phyloP scores from a whole-genome alignment of 1,140 invertebrate species.

The Caenorhabditis tropicalis region DNA sequence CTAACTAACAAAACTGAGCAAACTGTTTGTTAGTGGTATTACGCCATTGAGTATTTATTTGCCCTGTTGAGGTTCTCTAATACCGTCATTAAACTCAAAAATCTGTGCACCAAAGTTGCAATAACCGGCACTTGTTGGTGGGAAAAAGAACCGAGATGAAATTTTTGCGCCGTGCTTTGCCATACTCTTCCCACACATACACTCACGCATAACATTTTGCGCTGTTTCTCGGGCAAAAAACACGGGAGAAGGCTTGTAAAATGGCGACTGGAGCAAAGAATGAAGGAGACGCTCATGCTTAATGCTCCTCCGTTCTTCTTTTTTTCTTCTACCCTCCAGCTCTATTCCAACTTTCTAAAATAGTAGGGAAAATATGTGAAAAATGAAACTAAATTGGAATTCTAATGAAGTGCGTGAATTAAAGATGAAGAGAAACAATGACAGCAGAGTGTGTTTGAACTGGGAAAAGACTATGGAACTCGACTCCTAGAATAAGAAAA shows the following conservation, averaged over 20 bases:
- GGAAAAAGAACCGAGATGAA: background rate
- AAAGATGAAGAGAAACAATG: slow-evolving; percentile 1
- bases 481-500: background rate
- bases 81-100: too few species aligned
- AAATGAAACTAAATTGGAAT: slow-evolving; percentile 2
- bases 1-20: too few species aligned
- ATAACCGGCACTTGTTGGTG: too few species aligned
- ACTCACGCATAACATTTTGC: slow-evolving; percentile 25
- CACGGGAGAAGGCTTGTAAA: slow-evolving; percentile 32
- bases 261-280: background rate
- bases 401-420: slow-evolving; percentile 17
- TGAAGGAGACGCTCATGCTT: slow-evolving; percentile 33
- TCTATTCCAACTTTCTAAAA: background rate
- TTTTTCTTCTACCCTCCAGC: background rate
- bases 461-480: background rate
- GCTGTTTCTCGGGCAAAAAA: slow-evolving; percentile 26
- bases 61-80: too few species aligned
- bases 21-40: background rate
- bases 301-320: slow-evolving; percentile 25
- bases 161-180: background rate
- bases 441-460: background rate
- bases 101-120: too few species aligned
- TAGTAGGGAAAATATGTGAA: too few species aligned
- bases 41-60: background rate
- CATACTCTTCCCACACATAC: slow-evolving; percentile 33